Evolutionary conservation across 92 coral and sea anemone genomes (phyloP).

Genomic region (Siderastrea radians): DNA sequence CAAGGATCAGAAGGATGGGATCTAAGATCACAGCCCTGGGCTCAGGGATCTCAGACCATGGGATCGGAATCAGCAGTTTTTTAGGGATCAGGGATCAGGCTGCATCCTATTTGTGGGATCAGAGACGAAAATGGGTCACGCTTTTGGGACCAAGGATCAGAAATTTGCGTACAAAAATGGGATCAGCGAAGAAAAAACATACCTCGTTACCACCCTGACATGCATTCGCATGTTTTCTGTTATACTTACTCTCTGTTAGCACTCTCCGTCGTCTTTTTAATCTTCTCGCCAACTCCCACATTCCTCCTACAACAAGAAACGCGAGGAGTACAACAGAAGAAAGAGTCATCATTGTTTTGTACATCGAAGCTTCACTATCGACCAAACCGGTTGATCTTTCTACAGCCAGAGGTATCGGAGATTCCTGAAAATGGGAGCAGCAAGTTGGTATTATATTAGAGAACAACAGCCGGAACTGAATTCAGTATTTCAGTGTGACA

Average conservation of each 20-base stretch:
- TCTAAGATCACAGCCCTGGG: too few species aligned
- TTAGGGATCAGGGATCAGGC: too few species aligned
- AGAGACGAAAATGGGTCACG: too few species aligned
- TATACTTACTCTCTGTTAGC: constrained; percentile 15
- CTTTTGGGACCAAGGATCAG: too few species aligned
- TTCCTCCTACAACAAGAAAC: constrained; percentile 5
- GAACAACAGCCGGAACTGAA: too few species aligned
- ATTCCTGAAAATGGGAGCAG: background rate
- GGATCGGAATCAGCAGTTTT: too few species aligned
- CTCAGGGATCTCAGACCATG: too few species aligned
- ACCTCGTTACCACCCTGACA: background rate
- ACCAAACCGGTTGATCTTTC: constrained; percentile 31
- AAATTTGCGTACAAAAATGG: background rate
- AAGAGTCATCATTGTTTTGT: background rate
- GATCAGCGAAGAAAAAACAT: too few species aligned
- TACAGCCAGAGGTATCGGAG: constrained; percentile 19
- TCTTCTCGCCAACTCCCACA: constrained; percentile 27
- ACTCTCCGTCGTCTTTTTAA: constrained; percentile 5
- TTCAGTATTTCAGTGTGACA: too few species aligned
- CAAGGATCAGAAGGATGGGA: too few species aligned
- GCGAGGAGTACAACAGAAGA: constrained; percentile 1
- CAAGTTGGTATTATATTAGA: too few species aligned
- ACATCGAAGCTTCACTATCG: constrained; percentile 20
- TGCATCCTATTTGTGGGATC: too few species aligned
- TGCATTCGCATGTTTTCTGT: background rate